These are phyloP conservation scores for Xestia xanthographa DNA, from an alignment of 2,888 invertebrate species.

Conservation along the genomic window DNA sequence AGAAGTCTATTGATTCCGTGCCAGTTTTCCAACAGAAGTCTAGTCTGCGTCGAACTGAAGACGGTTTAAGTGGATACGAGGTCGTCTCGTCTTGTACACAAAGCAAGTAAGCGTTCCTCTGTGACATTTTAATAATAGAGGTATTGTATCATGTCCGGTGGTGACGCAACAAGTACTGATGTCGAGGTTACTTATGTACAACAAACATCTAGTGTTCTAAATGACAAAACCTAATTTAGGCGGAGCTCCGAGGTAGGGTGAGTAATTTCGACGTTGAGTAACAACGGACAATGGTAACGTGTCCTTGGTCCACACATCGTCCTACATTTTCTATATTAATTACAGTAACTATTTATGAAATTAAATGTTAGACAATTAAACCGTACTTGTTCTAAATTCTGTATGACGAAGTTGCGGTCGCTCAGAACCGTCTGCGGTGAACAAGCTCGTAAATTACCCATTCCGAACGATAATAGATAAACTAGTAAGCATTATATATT, in stretches of 20 bases:
- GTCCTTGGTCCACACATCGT: conserved; percentile 47
- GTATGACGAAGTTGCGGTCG: conserved; percentile 40
- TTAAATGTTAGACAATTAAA: conserved; percentile 38
- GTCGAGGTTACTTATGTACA: conserved; percentile 67
- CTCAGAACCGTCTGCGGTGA: conserved; percentile 45
- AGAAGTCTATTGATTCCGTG: conserved; percentile 54
- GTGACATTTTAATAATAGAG: conserved; percentile 74
- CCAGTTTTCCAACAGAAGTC: conserved; percentile 47
- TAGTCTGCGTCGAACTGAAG: conserved; percentile 66
- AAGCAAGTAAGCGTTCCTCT: conserved; percentile 70
- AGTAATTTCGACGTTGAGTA: conserved; percentile 55
- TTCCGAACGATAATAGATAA: conserved; percentile 36
- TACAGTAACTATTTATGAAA: conserved; percentile 20
- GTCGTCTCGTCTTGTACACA: conserved; percentile 71
- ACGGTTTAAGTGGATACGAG: conserved; percentile 76
- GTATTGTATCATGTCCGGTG: conserved; percentile 74
- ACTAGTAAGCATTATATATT: conserved; percentile 40
- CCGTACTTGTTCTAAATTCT: conserved; percentile 42
- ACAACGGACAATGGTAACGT: conserved; percentile 37
- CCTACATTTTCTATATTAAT: conserved; percentile 35
- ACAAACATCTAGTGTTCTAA: conserved; percentile 57
- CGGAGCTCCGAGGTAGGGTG: conserved; percentile 38
- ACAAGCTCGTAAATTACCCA: conserved; percentile 46
- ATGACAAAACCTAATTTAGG: conserved; percentile 59
- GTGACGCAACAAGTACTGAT: conserved; percentile 70